Conservation (phyloP, 2,797 vertebrate species). For the Odontamblyopus rebecca region DNA sequence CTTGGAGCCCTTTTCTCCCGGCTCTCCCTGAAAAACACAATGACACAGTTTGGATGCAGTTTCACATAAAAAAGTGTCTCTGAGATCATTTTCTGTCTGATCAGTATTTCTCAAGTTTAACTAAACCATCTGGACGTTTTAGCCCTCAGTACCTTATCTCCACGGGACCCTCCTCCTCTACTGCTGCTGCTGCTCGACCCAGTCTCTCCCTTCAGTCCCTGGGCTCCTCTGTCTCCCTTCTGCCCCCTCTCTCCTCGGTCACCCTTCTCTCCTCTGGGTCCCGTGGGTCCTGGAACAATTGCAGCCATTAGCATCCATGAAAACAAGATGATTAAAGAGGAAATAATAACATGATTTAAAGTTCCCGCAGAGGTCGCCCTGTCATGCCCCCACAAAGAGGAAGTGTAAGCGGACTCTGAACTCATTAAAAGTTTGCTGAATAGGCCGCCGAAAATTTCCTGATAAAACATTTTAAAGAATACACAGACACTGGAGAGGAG, state of each 20-base stretch:
- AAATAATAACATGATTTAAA: slow-evolving; percentile 34
- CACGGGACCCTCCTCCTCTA: slow-evolving; percentile 47
- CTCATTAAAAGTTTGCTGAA: neutral
- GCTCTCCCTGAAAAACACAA: slow-evolving; percentile 76
- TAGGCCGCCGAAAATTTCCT: neutral
- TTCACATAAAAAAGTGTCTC: neutral
- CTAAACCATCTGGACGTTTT: neutral
- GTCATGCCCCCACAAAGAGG: neutral
- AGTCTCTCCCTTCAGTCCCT: slow-evolving; percentile 81
- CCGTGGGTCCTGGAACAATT: slow-evolving; percentile 33
- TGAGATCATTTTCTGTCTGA: too few relatives aligned
- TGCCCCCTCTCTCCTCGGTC: slow-evolving; percentile 75
- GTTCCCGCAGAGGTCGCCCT: slow-evolving; percentile 1
- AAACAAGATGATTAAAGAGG: slow-evolving; percentile 43
- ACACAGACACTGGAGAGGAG: too few relatives aligned
- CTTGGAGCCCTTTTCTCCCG: slow-evolving; percentile 85
- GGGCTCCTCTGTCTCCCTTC: slow-evolving; percentile 73
- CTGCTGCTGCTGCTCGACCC: slow-evolving; percentile 49
- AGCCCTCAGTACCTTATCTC: slow-evolving; percentile 60
- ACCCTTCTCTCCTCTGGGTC: slow-evolving; percentile 78
- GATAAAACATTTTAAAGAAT: neutral
- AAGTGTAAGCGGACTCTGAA: neutral
- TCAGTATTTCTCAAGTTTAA: too few relatives aligned
- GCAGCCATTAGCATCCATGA: slow-evolving; percentile 36
- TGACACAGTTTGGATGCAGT: neutral